Evolutionary conservation across 2,888 invertebrate species (phyloP), one percentile per base, ranked within the genome.

Genomic region (Elgonia sp.): DNA sequence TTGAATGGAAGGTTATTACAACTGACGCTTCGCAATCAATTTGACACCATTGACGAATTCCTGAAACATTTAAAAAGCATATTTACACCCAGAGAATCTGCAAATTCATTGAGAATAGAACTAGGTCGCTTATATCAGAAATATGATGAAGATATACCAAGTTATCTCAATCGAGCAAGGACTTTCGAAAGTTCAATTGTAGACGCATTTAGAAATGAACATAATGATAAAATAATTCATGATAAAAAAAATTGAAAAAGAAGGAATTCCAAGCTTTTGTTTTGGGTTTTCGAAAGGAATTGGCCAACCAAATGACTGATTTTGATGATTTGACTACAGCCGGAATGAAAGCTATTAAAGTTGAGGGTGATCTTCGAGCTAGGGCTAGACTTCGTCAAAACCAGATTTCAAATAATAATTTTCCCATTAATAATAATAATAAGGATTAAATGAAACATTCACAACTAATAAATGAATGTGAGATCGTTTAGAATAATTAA

Each of bases 351-450:
- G 76, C 76, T 0, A 65, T 84, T 0, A 8, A 72, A 40, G 14
- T 84, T 0, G 84, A 77, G 63, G 69, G 76, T 14, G 4, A n/a
- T 1, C n/a, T 84, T 0, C 39, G 60, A 14, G 18, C 77, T 16
- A 70, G 72, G 63, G 62, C 55, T 1, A 29, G n/a, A 60, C 16
- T 84, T 12, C 14, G n/a, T n/a, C 53, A 53, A 53, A 53, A 53
- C 53, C 29, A 29, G 29, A 29, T 3, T 29, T 29, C 29, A 29
- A 29, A 29, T 5, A 29, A 5, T 3, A 29, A 29, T 29, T 29
- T 5, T 3, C 29, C 29, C 1, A 5, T 29, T 29, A 5, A 29
- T 29, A 5, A 29, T n/a, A 53, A 53, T n/a, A 7, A 53, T 16
- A 53, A 53, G 16, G 53, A n/a, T n/a, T 14, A 73, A 9, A 63